Percentiles rank a stretch among this genome's conserved stretches.
phyloP scores from a whole-genome alignment of 2,888 invertebrate genomes.

The Sphaerophoria taeniata region DNA sequence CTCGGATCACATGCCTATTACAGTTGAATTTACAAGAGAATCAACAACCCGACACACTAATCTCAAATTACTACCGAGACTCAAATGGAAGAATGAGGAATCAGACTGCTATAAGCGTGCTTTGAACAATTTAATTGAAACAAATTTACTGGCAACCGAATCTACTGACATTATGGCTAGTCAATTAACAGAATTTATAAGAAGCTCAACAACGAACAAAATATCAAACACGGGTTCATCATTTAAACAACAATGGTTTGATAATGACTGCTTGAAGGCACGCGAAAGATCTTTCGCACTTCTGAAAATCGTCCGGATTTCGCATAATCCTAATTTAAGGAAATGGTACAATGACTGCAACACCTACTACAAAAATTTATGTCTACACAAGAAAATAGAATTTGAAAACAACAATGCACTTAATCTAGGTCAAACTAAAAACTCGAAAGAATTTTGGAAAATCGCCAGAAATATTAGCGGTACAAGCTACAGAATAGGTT shows the following conservation, averaged over 20 bases:
- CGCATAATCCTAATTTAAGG: background rate
- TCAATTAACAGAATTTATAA: background rate
- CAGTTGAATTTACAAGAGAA: slow-evolving; percentile 9
- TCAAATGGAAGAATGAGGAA: slow-evolving; percentile 16
- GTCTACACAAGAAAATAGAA: background rate
- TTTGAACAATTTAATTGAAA: slow-evolving; percentile 17
- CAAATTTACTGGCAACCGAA: slow-evolving; percentile 12
- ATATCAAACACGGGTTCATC: no score
- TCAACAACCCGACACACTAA: background rate
- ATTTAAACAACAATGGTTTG: background rate
- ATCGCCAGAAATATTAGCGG: no score
- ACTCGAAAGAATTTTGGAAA: no score
- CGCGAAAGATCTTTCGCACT: slow-evolving; percentile 10
- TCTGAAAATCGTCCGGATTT: background rate
- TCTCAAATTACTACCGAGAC: slow-evolving; percentile 1
- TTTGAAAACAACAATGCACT: no score
- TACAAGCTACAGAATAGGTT: no score
- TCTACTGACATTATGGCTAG: background rate
- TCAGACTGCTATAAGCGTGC: background rate
- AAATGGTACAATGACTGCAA: background rate
- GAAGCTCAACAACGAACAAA: background rate
- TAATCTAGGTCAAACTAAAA: no score
- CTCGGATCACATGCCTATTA: slow-evolving; percentile 9
- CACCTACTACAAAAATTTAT: background rate
- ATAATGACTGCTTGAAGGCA: slow-evolving; percentile 1